Base-by-base conservation (phyloP, 2,113 vertebrate species). In the Columba janthina region DNA sequence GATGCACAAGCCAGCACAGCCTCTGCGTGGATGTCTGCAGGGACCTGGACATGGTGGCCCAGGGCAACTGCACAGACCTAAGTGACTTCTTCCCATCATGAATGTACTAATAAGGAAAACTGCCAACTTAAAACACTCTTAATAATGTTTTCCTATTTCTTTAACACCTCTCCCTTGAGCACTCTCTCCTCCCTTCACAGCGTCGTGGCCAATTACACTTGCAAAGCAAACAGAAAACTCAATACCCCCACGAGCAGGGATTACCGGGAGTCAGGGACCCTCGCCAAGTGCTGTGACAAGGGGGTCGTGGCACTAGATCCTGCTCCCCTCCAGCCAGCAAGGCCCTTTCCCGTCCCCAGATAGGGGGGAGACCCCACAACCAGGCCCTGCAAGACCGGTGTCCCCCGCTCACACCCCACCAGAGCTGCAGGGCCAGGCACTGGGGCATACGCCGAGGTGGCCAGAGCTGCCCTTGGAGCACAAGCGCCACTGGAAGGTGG, bases 131-230 rank as follows among this genome's bases (percentile, higher is more conserved):
- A 85, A 91, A 85, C 70, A 51, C 88, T 76, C 69, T 94, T 94
- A 89, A 96, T 76, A 89, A 80, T 96, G 87, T 94, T 94, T 94
- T 94, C 89, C 85, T 95, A 46, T 91, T 94, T 96, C 91, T 96
- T 96, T 91, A 91, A 89, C 81, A 85, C 93, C 73, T 95, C 91
- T 95, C 93, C 87, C 71, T 65, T 76, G 91, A 75, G 93, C 44
- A 8, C 79, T 34, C 31, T 82, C 80, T 84, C 84, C 76, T 90
- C 76, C 93, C 40, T 94, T 94, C 93, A 72, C 91, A 87, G 89
- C 5, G 3, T 94, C 84, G 85, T 92, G 80, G 84, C 93, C 91
- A 92, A 94, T 92, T 94, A 92, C 87, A 57, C 89, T 94, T 40
- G 70, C 89, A 94, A 95, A 97, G 73, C 91, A 96, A 96, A 96